Conservation (phyloP, 1,140 invertebrate species). For the Lucilia sericata region DNA sequence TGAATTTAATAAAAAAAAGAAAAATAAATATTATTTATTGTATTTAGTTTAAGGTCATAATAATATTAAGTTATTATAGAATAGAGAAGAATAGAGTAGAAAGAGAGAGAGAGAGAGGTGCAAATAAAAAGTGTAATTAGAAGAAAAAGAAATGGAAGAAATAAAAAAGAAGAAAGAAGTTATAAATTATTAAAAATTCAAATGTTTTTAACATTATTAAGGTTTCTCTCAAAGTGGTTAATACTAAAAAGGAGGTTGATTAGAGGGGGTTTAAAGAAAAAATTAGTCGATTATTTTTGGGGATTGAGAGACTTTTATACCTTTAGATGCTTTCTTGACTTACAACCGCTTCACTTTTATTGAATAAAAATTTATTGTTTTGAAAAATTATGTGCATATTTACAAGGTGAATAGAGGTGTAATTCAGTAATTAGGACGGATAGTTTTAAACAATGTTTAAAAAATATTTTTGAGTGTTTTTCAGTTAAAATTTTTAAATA, state of each 20-base stretch:
- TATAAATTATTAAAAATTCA: not conserved
- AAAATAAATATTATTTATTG: not conserved
- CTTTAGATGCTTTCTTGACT: slow-evolving; percentile 9
- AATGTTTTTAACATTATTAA: not conserved
- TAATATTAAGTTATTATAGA: not conserved
- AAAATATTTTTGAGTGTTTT: too few species aligned
- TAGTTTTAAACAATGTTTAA: too few species aligned
- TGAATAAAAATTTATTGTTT: not conserved
- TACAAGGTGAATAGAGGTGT: too few species aligned
- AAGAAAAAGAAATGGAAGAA: not conserved
- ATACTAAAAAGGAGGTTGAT: not conserved
- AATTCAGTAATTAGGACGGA: too few species aligned
- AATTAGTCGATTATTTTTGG: not conserved
- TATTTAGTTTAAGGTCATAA: not conserved
- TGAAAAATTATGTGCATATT: not conserved
- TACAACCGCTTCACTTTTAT: slow-evolving; percentile 3
- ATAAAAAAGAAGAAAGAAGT: not conserved
- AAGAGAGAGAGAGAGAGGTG: not conserved
- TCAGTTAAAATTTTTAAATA: too few species aligned
- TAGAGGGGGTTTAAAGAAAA: not conserved
- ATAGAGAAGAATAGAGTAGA: not conserved
- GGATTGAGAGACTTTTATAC: not conserved
- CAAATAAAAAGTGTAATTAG: not conserved
- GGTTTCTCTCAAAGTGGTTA: not conserved
- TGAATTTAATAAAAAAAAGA: not conserved